Conservation (phyloP, 2,797 vertebrate genomes). For the Muscicapa comitata region DNA sequence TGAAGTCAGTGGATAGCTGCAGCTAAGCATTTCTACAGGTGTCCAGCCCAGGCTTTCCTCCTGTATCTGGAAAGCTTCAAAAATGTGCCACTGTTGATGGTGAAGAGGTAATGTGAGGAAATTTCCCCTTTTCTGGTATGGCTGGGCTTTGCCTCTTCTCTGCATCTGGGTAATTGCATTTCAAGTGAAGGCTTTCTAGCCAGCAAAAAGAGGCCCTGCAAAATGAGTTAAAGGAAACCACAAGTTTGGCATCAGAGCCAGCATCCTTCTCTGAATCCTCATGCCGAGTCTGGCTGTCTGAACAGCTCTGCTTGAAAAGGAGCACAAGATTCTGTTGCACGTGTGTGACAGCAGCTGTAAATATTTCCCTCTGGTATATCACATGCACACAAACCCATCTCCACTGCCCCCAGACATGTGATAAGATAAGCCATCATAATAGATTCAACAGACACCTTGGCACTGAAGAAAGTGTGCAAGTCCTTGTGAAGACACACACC, state of each 20-base stretch:
- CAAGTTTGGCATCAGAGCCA: slow-evolving; percentile 47
- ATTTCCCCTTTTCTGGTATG: not conserved
- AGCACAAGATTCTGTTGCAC: not conserved
- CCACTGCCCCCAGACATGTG: not conserved
- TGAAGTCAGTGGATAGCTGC: not conserved
- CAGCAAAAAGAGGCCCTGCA: slow-evolving; percentile 53
- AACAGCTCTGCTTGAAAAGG: slow-evolving; percentile 10
- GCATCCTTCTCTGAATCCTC: slow-evolving; percentile 53
- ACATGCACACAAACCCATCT: not conserved
- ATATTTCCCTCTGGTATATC: not conserved
- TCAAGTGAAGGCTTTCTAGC: slow-evolving; percentile 43
- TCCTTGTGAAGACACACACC: not conserved
- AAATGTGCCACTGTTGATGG: not conserved
- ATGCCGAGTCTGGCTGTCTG: not conserved
- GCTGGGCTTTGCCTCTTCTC: not conserved
- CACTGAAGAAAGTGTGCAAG: not conserved
- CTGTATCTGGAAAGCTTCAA: not conserved
- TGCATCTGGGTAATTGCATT: slow-evolving; percentile 26
- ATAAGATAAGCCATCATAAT: not conserved
- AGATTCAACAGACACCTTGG: not conserved
- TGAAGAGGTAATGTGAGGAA: not conserved
- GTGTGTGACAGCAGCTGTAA: not conserved
- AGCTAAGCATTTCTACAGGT: not conserved
- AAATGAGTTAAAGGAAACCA: slow-evolving; percentile 64
- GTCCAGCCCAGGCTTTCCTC: not conserved